Evolutionary conservation across 2,113 vertebrate species (phyloP), one percentile per base, ranked within the genome.

Genomic region (Formicarius rufipectus): DNA sequence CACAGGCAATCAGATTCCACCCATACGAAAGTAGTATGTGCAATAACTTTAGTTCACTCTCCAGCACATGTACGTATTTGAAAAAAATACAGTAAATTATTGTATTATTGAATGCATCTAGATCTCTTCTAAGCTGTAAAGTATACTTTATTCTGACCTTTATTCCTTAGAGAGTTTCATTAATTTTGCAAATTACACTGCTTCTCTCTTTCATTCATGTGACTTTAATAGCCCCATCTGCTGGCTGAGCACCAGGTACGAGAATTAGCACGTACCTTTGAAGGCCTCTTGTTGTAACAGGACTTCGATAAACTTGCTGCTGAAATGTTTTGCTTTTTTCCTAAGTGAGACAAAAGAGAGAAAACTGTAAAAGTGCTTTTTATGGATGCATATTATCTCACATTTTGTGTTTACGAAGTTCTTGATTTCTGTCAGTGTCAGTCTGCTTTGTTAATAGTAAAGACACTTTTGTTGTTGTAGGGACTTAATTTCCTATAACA

Each of bases 201-300:
- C 86, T 90, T 90, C 76, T 84, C n/a, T 85, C 6, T 45, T 97
- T 88, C 85, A 78, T 93, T 86, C 93, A 74, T 93, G 68, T 96
- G 92, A 91, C 90, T 90, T 96, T 90, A 96, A 86, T 94, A 96
- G 95, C 95, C 84, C 96, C 96, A 96, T 95, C 96, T 97, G 84
- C 95, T 97, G 96, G 96, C 87, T 92, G 81, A 94, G 90, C 64
- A 93, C 59, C 89, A 86, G 85, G 9, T 62, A 35, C 12, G 35
- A 72, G 93, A 94, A 84, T 16, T n/a, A 91, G 77, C 81, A 69
- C 9, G 28, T 71, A 58, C 81, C 72, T 87, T 74, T 55, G 56
- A 63, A 90, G 60, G 35, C 42, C 74, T 95, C 56, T 22, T 91
- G 56, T 83, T 95, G 22, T 63, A 91, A 90, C 75, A 85, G 79